A percentile compares a stretch with the other conserved stretches of the same genome.
Conservation (phyloP, 2,888 invertebrate genomes). For the Helicoverpa assulta region DNA sequence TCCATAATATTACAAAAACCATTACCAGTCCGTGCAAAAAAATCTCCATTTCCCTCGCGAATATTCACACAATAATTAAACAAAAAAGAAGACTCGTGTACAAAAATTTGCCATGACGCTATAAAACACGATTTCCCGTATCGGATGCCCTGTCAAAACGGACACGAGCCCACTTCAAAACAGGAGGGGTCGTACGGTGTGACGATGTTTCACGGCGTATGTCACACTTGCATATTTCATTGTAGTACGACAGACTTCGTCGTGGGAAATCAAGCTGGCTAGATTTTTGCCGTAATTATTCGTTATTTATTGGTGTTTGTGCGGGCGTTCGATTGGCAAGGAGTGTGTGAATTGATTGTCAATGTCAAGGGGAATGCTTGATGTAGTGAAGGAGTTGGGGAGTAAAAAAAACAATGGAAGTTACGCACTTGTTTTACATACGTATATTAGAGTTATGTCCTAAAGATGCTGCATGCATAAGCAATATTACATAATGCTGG, state of each 20-base stretch:
- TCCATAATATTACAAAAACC: too few relatives aligned
- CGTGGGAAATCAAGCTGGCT: conserved; percentile 79
- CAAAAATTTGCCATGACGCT: conserved; percentile 12
- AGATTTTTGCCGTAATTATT: conserved; percentile 65
- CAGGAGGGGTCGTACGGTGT: conserved; percentile 67
- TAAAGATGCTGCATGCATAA: too few relatives aligned
- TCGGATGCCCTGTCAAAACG: conserved; percentile 58
- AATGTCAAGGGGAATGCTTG: neutral
- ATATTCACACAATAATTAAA: neutral
- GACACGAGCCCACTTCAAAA: conserved; percentile 59
- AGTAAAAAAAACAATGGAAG: neutral
- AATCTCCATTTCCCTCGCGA: neutral
- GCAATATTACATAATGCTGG: too few relatives aligned
- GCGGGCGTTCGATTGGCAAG: conserved; percentile 33
- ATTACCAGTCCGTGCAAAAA: too few relatives aligned
- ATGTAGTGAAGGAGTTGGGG: neutral
- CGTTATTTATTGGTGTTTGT: conserved; percentile 64
- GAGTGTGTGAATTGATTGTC: conserved; percentile 18
- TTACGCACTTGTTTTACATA: neutral
- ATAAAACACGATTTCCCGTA: conserved; percentile 41
- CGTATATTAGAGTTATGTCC: too few relatives aligned
- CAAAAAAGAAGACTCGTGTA: neutral
- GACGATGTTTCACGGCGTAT: conserved; percentile 82
- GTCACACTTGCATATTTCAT: conserved; percentile 87
- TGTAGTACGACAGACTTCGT: conserved; percentile 81